Evolutionary conservation across 2,888 invertebrate genomes (phyloP).

Genomic region (Tetranychus truncatus): DNA sequence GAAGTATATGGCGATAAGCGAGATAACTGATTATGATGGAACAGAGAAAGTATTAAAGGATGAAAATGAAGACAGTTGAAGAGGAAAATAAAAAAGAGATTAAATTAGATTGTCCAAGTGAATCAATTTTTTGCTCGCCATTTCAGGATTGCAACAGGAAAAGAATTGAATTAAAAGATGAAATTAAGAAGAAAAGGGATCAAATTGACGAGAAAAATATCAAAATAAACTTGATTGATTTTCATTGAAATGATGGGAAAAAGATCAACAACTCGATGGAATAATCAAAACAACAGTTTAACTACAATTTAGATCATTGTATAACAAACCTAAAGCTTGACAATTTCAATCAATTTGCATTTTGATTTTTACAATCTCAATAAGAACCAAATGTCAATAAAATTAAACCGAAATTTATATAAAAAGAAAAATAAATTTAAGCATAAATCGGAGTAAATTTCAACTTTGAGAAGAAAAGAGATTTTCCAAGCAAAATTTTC

Average conservation of each 20-base stretch:
- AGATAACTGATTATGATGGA: not conserved
- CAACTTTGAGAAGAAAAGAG: too few species aligned
- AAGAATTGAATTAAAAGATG: not conserved
- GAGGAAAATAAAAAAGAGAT: not conserved
- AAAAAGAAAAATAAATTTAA: too few species aligned
- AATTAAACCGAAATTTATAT: too few species aligned
- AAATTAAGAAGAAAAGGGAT: not conserved
- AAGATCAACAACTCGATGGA: not conserved
- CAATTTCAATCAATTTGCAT: too few species aligned
- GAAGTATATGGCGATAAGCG: not conserved
- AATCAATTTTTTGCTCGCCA: not conserved
- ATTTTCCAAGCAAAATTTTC: too few species aligned
- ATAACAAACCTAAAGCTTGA: not conserved
- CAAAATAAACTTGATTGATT: not conserved
- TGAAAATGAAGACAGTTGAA: not conserved
- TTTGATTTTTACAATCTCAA: too few species aligned
- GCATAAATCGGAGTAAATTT: too few species aligned
- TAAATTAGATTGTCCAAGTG: not conserved
- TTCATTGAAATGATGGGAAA: not conserved
- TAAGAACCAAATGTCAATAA: too few species aligned
- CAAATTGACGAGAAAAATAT: not conserved
- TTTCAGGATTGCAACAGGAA: not conserved
- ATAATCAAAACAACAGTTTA: not conserved
- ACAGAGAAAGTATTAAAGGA: not conserved
- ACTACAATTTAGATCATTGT: not conserved